Evolutionary conservation across 2,888 invertebrate species (phyloP), one percentile per base, ranked within the genome.

Genomic region (Eupithecia subfuscata): DNA sequence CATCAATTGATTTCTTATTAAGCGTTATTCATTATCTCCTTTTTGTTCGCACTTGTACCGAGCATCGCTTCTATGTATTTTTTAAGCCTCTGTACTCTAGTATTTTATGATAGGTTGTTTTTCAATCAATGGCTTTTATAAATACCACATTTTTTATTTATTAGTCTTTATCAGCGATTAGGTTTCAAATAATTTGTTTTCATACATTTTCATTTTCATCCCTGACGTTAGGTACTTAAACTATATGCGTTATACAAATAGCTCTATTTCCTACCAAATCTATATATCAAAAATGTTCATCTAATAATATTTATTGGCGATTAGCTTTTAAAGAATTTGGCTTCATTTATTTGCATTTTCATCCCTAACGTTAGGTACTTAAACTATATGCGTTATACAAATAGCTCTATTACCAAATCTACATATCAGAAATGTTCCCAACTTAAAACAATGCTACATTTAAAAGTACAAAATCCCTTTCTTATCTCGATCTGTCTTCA

Each of bases 391-490:
- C 9, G 43, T 56, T 80, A 80, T 83, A 86, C 85, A 85, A 85
- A 84, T 81, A 81, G 78, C 81, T 82, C 73, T 68, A 79, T 86
- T 87, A 81, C 82, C 81, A 85, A 83, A 91, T 91, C 87, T 86
- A 86, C 89, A 90, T 90, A 91, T 88, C 87, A 86, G 82, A 86
- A 87, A 85, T 84, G 88, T 85, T 90, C 89, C 85, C 88, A 88
- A 86, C 85, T 84, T 80, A 86, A 90, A 88, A 94, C 93, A 94
- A 93, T 93, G 89, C 88, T 82, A 86, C 89, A 89, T 92, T 89
- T 90, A 90, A 89, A 89, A 87, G 82, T 89, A 92, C 91, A 91
- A 90, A 91, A 89, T 78, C 91, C 91, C 89, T 91, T 91, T 88
- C 87, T 91, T 92, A 92, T 92, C 92, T 88, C 74, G 78, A 73